A percentile compares a stretch with the other conserved stretches of the same genome.
Evolutionary conservation across 2,888 invertebrate species (phyloP).

Genomic region (Unio pictorum): DNA sequence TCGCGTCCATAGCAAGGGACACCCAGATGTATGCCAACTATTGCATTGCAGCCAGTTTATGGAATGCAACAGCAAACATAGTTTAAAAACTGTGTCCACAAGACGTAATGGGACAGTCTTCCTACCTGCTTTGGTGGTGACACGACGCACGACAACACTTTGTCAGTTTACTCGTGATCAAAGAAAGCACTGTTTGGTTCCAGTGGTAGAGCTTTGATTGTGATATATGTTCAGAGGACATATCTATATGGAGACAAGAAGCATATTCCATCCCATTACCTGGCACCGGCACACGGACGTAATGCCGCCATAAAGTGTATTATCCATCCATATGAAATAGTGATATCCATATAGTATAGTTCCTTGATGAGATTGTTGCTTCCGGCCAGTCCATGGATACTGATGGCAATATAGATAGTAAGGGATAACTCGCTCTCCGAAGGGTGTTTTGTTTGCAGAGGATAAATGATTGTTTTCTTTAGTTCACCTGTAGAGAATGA

Average conservation of each 20-base stretch:
- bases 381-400: constrained; percentile 1
- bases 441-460: constrained; percentile 2
- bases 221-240: constrained; percentile 21
- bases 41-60: too few relatives aligned
- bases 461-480: neutral
- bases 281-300: too few relatives aligned
- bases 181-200: constrained; percentile 4
- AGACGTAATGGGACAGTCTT: neutral
- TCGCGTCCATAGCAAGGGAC: too few relatives aligned
- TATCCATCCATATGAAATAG: constrained; percentile 16
- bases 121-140: neutral
- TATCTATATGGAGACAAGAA: constrained; percentile 1
- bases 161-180: constrained; percentile 11
- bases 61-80: too few relatives aligned
- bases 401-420: constrained; percentile 9
- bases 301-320: constrained; percentile 2
- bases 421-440: constrained; percentile 7
- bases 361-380: constrained; percentile 6
- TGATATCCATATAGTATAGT: neutral
- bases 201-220: constrained; percentile 16
- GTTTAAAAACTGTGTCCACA: neutral
- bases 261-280: constrained; percentile 10
- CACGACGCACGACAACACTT: constrained; percentile 10
- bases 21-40: too few relatives aligned
- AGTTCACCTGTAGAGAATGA: constrained; percentile 4